Evolutionary conservation across 2,797 vertebrate species (phyloP).

Genomic region (Sebastes wilsoni): DNA sequence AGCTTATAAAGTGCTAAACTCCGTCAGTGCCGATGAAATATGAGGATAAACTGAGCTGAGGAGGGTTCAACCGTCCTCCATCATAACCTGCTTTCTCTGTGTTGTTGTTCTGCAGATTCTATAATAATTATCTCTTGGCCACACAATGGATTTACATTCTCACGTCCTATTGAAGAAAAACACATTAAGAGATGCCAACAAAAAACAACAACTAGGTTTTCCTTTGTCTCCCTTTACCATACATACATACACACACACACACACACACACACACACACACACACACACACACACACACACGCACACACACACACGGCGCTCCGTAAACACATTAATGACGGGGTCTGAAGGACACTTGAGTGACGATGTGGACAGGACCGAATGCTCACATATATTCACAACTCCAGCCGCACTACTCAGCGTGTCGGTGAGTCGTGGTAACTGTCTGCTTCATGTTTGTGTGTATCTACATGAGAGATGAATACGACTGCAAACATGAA

Average conservation of each 20-base stretch:
- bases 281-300: neutral
- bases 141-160: neutral
- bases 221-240: neutral
- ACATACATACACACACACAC: neutral
- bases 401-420: neutral
- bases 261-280: neutral
- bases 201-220: neutral
- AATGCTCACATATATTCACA: neutral
- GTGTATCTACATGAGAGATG: neutral
- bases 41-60: neutral
- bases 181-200: conserved; percentile 4
- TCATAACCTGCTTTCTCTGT: neutral
- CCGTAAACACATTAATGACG: neutral
- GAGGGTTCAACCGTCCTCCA: conserved; percentile 1
- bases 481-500: conserved; percentile 8
- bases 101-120: neutral
- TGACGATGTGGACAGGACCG: neutral
- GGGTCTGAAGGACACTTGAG: conserved; percentile 17
- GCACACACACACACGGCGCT: neutral
- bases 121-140: conserved; percentile 1
- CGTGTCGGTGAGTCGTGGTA: neutral
- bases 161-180: neutral
- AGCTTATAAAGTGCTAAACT: neutral
- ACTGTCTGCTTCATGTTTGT: neutral
- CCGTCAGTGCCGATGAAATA: neutral